Conservation (phyloP, 2,797 vertebrate species). For the Rallus crepitans region DNA sequence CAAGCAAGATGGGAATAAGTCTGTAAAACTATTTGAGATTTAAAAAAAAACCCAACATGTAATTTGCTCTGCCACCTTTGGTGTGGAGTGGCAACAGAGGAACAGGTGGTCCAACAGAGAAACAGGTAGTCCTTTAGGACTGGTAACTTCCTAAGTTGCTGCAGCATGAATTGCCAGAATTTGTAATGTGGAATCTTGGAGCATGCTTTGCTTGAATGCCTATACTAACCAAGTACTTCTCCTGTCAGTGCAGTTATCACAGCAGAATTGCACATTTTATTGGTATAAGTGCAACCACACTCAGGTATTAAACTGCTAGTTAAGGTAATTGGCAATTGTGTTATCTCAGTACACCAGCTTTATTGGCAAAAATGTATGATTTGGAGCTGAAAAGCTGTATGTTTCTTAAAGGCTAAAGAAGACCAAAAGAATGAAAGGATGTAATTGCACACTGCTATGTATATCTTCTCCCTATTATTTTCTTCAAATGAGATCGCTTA, state of each 20-base stretch:
- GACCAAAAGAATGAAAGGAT: background rate
- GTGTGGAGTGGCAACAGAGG: background rate
- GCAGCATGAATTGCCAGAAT: background rate
- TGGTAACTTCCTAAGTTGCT: background rate
- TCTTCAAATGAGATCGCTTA: background rate
- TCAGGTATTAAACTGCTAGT: background rate
- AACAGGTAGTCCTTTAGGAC: background rate
- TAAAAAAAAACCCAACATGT: background rate
- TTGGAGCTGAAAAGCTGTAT: background rate
- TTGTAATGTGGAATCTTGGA: background rate
- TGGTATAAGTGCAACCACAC: accelerated
- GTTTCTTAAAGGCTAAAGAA: background rate
- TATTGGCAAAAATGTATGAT: background rate
- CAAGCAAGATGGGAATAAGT: background rate
- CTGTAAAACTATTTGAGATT: background rate
- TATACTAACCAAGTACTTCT: background rate
- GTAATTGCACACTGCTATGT: background rate
- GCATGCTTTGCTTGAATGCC: background rate
- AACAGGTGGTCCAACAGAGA: background rate
- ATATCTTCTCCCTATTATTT: background rate
- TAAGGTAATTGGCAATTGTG: background rate
- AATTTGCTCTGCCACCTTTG: background rate
- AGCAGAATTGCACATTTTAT: background rate
- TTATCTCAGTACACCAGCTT: background rate
- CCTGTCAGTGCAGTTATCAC: background rate